Percentiles rank a stretch among this genome's conserved stretches.
These are phyloP conservation scores for Erythrocercus mccallii DNA, from an alignment of 2,113 vertebrate genomes.

Conservation along the genomic window DNA sequence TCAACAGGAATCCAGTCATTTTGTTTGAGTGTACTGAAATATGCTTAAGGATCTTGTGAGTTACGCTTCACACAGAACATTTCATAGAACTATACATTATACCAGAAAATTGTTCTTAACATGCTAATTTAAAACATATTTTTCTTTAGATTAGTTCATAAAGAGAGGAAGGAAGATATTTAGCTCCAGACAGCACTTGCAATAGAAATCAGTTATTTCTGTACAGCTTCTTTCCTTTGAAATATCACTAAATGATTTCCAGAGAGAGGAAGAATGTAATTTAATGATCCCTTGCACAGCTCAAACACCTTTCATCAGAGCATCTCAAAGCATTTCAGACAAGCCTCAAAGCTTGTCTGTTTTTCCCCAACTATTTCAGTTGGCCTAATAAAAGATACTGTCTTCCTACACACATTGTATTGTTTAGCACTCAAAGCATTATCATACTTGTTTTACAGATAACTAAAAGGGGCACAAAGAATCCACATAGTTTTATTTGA, in stretches of 20 bases:
- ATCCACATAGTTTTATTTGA: neutral
- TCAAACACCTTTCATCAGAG: constrained; percentile 61
- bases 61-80: neutral
- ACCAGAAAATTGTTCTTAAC: constrained; percentile 15
- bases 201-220: constrained; percentile 55
- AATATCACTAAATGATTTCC: constrained; percentile 60
- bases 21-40: neutral
- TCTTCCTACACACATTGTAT: constrained; percentile 61
- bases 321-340: constrained; percentile 54
- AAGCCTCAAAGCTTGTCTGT: constrained; percentile 56
- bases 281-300: constrained; percentile 60
- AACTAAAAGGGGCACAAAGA: constrained; percentile 32
- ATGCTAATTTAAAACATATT: constrained; percentile 58
- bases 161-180: constrained; percentile 57
- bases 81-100: neutral
- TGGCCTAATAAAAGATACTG: constrained; percentile 53
- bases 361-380: constrained; percentile 45
- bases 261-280: constrained; percentile 61
- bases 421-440: constrained; percentile 58
- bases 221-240: constrained; percentile 47
- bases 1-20: neutral
- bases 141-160: constrained; percentile 43
- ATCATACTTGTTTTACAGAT: constrained; percentile 53
- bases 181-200: constrained; percentile 50
- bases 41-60: neutral